Evolutionary conservation across 2,888 invertebrate species (phyloP).

Genomic region (Athetis lepigone): DNA sequence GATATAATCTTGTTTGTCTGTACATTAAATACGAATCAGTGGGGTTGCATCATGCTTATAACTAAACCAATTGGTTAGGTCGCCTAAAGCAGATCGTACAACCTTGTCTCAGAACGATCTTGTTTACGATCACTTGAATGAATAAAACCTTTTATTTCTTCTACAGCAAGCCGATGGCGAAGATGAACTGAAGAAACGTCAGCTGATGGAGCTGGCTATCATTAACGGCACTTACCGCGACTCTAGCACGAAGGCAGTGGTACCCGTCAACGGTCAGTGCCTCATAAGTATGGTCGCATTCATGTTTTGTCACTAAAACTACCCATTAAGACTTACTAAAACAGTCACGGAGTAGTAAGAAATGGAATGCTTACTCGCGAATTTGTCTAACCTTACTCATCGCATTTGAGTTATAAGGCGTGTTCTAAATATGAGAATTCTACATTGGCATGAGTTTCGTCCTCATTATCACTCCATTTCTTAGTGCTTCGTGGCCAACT

Average conservation of each 20-base stretch:
- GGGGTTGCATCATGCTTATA: slow-evolving; percentile 11
- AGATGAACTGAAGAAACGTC: slow-evolving; percentile 99
- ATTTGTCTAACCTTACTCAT: not conserved
- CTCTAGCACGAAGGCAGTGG: slow-evolving; percentile 96
- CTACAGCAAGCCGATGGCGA: slow-evolving; percentile 99
- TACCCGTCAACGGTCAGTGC: slow-evolving; percentile 94
- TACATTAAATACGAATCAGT: not conserved
- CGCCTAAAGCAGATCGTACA: slow-evolving; percentile 2
- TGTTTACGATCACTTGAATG: not conserved
- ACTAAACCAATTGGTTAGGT: not conserved
- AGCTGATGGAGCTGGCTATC: slow-evolving; percentile 99
- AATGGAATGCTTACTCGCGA: slow-evolving; percentile 17
- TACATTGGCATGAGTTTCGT: not conserved
- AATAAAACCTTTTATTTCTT: slow-evolving; percentile 34
- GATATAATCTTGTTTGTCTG: slow-evolving; percentile 2
- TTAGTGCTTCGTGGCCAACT: slow-evolving; percentile 27
- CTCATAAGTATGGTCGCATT: slow-evolving; percentile 89
- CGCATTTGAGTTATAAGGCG: not conserved
- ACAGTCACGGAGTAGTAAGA: slow-evolving; percentile 25
- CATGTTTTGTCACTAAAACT: slow-evolving; percentile 88
- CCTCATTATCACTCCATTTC: slow-evolving; percentile 31
- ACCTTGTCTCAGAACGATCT: not conserved
- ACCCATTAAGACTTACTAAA: slow-evolving; percentile 59
- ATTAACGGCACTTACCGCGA: slow-evolving; percentile 99
- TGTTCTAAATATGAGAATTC: not conserved